Conservation (phyloP, 2,113 vertebrate genomes). For the cat (Felis catus) region DNA sequence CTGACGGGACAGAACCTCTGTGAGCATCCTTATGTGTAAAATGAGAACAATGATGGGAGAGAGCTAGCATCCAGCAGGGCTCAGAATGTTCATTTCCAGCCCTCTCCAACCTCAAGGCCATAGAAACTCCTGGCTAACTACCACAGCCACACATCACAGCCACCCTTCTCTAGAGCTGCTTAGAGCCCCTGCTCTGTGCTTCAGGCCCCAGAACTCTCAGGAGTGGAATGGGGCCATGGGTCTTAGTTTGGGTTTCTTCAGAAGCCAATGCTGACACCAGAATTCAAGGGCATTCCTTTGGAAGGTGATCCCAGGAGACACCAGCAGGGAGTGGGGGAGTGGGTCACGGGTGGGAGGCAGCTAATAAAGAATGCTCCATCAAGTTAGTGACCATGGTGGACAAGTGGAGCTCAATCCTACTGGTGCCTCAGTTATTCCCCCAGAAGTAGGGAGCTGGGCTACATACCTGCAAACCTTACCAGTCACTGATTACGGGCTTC, state of each 20-base stretch:
- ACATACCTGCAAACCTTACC: accelerated
- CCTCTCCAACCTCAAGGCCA: neutral
- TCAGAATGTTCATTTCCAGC: neutral
- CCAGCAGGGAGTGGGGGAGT: too few relatives aligned
- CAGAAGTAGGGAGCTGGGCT: neutral
- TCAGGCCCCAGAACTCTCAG: neutral
- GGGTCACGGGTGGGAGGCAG: neutral
- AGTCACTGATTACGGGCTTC: neutral
- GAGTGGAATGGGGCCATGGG: neutral
- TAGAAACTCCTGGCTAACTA: neutral
- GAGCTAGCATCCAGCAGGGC: neutral
- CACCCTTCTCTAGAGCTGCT: neutral
- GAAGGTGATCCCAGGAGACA: neutral
- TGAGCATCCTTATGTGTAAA: neutral
- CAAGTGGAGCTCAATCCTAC: too few relatives aligned
- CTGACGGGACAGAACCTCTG: neutral
- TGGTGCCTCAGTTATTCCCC: neutral
- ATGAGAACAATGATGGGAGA: neutral
- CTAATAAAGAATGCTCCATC: neutral
- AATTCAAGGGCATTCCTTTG: neutral
- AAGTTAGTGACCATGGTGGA: neutral
- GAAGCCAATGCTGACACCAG: neutral
- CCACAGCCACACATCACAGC: neutral
- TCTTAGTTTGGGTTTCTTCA: neutral
- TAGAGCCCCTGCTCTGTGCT: neutral